Percentiles rank a stretch among this genome's conserved stretches.
These are phyloP conservation scores for Callitettix versicolor DNA, from an alignment of 1,140 invertebrate genomes.

Conservation along the genomic window DNA sequence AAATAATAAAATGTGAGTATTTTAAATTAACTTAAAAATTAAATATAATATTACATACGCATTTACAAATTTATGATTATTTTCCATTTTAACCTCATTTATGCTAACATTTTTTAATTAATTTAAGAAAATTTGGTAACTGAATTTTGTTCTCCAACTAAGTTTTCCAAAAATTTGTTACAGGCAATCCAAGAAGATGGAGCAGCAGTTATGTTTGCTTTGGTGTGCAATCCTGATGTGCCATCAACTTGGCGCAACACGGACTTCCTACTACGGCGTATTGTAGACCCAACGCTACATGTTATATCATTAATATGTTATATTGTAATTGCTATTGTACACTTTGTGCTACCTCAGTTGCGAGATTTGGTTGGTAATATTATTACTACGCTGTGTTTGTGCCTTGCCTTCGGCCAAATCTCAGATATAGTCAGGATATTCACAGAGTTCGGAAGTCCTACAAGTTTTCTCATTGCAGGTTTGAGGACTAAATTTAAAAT, in stretches of 20 bases:
- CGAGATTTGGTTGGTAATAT: slow-evolving; percentile 74
- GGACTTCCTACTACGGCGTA: slow-evolving; percentile 57
- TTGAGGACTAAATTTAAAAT: slow-evolving; percentile 16
- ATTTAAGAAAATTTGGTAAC: too few species aligned
- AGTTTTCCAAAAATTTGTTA: slow-evolving; percentile 14
- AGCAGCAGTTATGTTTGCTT: slow-evolving; percentile 44
- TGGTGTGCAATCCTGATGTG: slow-evolving; percentile 60
- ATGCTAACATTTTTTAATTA: too few species aligned
- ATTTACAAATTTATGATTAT: too few species aligned
- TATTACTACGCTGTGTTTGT: slow-evolving; percentile 64
- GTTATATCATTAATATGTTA: slow-evolving; percentile 56
- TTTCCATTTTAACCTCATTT: too few species aligned
- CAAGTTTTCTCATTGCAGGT: slow-evolving; percentile 68
- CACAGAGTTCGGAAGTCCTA: slow-evolving; percentile 63
- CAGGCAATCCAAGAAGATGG: slow-evolving; percentile 11
- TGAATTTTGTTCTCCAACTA: too few species aligned
- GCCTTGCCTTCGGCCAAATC: slow-evolving; percentile 61
- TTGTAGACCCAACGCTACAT: slow-evolving; percentile 64
- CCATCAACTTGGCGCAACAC: slow-evolving; percentile 52
- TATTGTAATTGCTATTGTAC: slow-evolving; percentile 63
- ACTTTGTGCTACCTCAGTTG: slow-evolving; percentile 72
- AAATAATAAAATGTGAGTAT: too few species aligned
- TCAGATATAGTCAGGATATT: slow-evolving; percentile 67
- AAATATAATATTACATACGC: too few species aligned
- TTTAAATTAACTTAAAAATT: too few species aligned